phyloP scores from a whole-genome alignment of 2,888 invertebrate genomes.

The Coleophora flavipennella region DNA sequence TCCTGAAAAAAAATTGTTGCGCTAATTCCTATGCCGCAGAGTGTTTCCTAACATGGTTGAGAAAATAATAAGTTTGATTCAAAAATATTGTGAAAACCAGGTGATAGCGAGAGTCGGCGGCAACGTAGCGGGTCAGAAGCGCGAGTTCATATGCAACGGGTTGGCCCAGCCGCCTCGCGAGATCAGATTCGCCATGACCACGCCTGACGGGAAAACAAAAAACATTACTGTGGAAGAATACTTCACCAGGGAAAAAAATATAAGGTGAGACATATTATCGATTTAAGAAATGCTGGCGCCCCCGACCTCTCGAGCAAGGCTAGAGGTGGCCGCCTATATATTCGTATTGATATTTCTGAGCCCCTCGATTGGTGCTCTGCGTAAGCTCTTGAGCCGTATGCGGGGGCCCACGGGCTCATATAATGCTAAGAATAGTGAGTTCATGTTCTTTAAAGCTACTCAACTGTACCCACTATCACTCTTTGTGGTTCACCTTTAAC shows the following conservation, averaged over 20 bases:
- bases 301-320: no score
- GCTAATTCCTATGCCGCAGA: no score
- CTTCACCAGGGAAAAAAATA: constrained; percentile 34
- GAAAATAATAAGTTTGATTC: no score
- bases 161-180: constrained; percentile 27
- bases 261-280: constrained; percentile 30
- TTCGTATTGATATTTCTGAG: background rate
- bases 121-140: constrained; percentile 22
- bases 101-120: constrained; percentile 43
- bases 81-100: no score
- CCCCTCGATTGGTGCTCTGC: background rate
- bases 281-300: no score
- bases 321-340: background rate
- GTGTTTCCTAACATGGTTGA: no score
- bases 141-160: constrained; percentile 47
- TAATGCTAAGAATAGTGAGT: no score
- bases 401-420: background rate
- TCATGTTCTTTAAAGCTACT: no score
- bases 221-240: constrained; percentile 41
- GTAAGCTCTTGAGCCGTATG: background rate
- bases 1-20: no score
- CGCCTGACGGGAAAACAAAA: constrained; percentile 16
- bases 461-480: no score
- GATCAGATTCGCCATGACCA: constrained; percentile 26
- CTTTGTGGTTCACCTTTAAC: no score